Conservation (phyloP, 2,113 vertebrate species). For the Aix galericulata region DNA sequence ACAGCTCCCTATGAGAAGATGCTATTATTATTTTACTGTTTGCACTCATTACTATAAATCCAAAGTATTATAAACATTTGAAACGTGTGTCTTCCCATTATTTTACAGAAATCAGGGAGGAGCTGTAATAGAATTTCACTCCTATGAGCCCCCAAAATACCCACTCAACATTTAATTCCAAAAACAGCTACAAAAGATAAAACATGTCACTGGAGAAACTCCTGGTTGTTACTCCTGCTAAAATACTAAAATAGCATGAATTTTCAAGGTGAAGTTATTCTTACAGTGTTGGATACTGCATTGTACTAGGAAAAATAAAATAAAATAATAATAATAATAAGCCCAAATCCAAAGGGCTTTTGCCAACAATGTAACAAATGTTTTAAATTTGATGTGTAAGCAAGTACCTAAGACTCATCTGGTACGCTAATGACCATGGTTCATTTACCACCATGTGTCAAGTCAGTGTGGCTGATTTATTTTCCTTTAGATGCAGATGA, state of each 20-base stretch:
- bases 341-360: neutral
- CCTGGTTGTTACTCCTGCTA: neutral
- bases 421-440: neutral
- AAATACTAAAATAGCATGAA: neutral
- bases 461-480: neutral
- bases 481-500: neutral
- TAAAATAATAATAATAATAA: accelerated
- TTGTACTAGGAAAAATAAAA: neutral
- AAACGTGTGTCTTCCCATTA: neutral
- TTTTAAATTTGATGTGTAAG: neutral
- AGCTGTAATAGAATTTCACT: neutral
- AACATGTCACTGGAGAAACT: accelerated
- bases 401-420: neutral
- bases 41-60: neutral
- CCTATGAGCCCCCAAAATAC: neutral
- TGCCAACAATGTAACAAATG: neutral
- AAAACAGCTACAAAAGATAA: neutral
- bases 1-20: neutral
- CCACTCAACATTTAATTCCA: neutral
- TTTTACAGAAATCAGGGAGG: neutral
- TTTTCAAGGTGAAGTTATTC: neutral
- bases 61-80: neutral
- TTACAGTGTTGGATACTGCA: accelerated
- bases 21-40: neutral
- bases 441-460: neutral